These are phyloP conservation scores for Caenorhabditis japonica DNA, from an alignment of 2,888 invertebrate species.

Conservation along the genomic window DNA sequence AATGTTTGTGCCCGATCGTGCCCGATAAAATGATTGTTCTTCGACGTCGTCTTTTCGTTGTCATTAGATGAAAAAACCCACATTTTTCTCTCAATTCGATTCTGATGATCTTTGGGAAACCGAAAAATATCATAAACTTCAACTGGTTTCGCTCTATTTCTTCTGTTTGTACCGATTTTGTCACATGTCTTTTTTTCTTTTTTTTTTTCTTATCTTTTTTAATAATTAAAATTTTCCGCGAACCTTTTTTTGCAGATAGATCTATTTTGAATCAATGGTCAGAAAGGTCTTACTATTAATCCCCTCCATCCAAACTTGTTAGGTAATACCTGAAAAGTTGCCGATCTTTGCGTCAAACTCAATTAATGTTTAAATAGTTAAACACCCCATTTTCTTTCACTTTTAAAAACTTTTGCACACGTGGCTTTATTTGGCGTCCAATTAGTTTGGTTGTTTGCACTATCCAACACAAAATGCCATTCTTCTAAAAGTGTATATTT, in stretches of 20 bases:
- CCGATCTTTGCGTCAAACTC: background rate
- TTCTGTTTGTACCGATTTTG: constrained; percentile 1
- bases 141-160: constrained; percentile 26
- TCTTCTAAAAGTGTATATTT: constrained; percentile 29
- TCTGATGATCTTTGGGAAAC: constrained; percentile 43
- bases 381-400: too few relatives aligned
- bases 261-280: constrained; percentile 1
- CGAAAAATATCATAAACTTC: too few relatives aligned
- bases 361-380: too few relatives aligned
- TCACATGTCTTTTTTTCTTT: constrained; percentile 14
- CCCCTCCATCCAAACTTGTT: constrained; percentile 1
- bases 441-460: constrained; percentile 30
- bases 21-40: constrained; percentile 24
- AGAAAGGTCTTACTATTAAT: background rate
- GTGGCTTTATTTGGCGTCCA: constrained; percentile 32
- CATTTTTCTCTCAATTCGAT: too few relatives aligned
- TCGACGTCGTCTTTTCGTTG: constrained; percentile 2
- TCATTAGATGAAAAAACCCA: too few relatives aligned
- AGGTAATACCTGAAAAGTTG: background rate
- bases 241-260: background rate
- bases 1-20: constrained; percentile 22
- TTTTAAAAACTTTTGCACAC: too few relatives aligned
- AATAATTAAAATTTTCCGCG: background rate
- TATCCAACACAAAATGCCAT: constrained; percentile 5
- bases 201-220: background rate